Evolutionary conservation across 2,888 invertebrate species (phyloP), one percentile per base, ranked within the genome.

Genomic region (Amphimallon solstitiale): DNA sequence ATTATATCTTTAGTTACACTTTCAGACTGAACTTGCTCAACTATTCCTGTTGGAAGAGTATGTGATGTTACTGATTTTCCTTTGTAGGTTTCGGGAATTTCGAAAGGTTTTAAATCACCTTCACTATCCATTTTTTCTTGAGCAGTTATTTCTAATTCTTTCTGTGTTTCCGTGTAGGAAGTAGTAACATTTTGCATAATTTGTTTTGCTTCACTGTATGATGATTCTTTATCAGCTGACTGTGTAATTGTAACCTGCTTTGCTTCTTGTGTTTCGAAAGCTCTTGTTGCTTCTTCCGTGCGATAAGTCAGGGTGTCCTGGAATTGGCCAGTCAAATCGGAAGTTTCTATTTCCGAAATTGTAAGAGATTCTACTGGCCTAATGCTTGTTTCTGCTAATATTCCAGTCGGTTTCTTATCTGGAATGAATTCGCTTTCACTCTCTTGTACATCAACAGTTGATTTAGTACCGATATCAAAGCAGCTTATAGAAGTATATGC

Each of bases 41-140:
- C 83, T 68, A 87, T 79, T 49, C 87, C 81, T 0, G 87, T 86
- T 43, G 86, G 82, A 0, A 89, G 77, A 1, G 85, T 80, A 71
- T 84, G 84, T 1, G 84, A 79, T 3, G 85, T 82, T 5, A 83
- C 80, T 19, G 80, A 66, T 80, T 86, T 87, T 3, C 85, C 83
- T 73, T 80, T 84, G 67, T 86, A 85, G 45, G 81, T 79, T 71
- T 87, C 87, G 2, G 86, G 87, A 60, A 84, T 74, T 68, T 86
- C 85, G 66, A 84, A 83, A n/a, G 68, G 72, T 67, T 75, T 74
- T 14, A 92, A 81, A 29, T 83, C 79, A 21, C 84, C 85, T 82
- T 92, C 93, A 69, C 85, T 87, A 80, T 93, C 92, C 35, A 87
- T 84, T 0, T 83, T 79, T 74, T 89, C 86, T 0, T 86, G 87